Base-by-base conservation (phyloP, 2,888 invertebrate species). In the Abscondita cerata region DNA sequence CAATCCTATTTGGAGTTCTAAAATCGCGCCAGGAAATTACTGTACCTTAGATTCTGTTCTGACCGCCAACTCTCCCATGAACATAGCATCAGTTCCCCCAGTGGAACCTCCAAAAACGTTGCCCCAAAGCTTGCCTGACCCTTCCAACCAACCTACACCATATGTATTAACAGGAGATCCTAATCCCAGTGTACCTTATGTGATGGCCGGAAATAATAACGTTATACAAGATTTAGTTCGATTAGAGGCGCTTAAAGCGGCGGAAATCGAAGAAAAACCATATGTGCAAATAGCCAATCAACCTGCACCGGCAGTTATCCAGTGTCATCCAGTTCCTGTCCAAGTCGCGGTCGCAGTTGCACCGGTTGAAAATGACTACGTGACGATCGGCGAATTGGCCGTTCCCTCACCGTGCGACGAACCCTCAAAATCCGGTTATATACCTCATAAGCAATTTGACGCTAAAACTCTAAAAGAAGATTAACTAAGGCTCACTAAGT, bases 381-480 rank as follows among this genome's bases (percentile, higher is more conserved):
- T 76, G 1, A 72, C 68, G 15, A 73, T 75, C 5, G 76, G 76
- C 2, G 75, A 75, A 52, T 63, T 66, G 2, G 58, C 67, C 2
- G 67, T 71, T 9, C 70, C 56, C 18, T 33, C 53, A 13, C 19
- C 33, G 44, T n/a, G 33, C 15, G 11, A 25, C 5, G 63, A 63
- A 6, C n/a, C 44, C 9, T 47, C 20, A 34, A 56, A 47, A 41
- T 1, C 33, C 16, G 59, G 76, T 9, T 78, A 78, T 62, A 73
- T 78, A 18, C 75, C 77, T 6, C 78, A 77, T 66, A 73, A 73
- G 66, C 73, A 74, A 54, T 75, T 76, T 61, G 76, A 77, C 51
- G 70, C 68, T 33, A 77, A 77, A 68, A 67, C 75, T 19, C 62
- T 77, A 38, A 76, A 77, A 59, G 77, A 77, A 64, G 77, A 77